These are phyloP conservation scores for Lordiphosa clarofinis DNA, from an alignment of 1,140 invertebrate species.

Conservation along the genomic window DNA sequence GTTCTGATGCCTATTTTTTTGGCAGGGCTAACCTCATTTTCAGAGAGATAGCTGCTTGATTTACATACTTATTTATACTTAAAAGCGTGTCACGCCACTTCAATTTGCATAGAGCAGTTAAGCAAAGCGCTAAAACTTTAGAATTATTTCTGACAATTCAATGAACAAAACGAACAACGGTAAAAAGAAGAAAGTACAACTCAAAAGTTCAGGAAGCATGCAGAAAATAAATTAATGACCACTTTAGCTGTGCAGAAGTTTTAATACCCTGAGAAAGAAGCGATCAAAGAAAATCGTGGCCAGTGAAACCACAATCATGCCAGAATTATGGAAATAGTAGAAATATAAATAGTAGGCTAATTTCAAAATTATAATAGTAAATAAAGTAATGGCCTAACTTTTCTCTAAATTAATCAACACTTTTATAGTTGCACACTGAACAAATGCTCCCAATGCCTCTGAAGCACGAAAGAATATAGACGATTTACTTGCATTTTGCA, in stretches of 20 bases:
- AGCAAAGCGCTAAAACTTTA: conserved; percentile 21
- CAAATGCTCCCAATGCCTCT: too few species aligned
- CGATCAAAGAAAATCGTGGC: too few species aligned
- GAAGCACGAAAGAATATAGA: too few species aligned
- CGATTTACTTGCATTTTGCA: too few species aligned
- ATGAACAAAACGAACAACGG: conserved; percentile 6
- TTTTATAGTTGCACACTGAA: too few species aligned
- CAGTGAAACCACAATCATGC: too few species aligned
- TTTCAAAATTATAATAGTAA: too few species aligned
- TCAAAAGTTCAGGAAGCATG: conserved; percentile 3
- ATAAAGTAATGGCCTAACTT: too few species aligned
- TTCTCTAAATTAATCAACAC: too few species aligned
- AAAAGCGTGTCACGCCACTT: conserved; percentile 47
- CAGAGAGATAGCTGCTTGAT: conserved; percentile 6
- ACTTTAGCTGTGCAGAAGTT: not conserved
- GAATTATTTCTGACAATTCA: conserved; percentile 32
- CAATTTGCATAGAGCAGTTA: conserved; percentile 58
- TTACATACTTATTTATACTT: conserved; percentile 2
- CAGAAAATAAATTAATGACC: conserved; percentile 15
- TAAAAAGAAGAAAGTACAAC: conserved; percentile 8
- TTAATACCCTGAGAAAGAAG: too few species aligned
- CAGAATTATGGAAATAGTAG: too few species aligned
- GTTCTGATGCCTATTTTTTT: not conserved
- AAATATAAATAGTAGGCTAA: too few species aligned
- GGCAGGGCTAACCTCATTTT: conserved; percentile 6